Percentiles rank a stretch among this genome's conserved stretches.
These are phyloP conservation scores for Alethe castanea DNA, from an alignment of 2,113 vertebrate species.

Conservation along the genomic window DNA sequence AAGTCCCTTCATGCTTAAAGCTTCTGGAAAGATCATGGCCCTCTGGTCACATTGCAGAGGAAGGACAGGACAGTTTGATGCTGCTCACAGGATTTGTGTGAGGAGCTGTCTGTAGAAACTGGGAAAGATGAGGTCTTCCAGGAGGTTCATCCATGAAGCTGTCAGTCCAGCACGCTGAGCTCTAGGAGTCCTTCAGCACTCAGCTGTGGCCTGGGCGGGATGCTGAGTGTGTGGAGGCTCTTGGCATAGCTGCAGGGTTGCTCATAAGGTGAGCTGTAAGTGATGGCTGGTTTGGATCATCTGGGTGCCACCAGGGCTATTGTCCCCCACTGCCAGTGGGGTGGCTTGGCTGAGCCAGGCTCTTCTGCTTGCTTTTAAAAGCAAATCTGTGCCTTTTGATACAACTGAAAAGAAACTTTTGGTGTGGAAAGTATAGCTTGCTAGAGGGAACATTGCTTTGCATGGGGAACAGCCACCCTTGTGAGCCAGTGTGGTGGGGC, in stretches of 20 bases:
- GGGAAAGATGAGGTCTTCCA: not conserved
- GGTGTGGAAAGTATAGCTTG: not conserved
- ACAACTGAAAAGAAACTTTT: not conserved
- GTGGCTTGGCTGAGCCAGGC: not conserved
- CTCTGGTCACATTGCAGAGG: not conserved
- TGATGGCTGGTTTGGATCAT: rapidly evolving
- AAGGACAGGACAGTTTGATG: not conserved
- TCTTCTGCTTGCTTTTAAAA: not conserved
- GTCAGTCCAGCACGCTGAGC: not conserved
- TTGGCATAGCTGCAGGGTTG: not conserved
- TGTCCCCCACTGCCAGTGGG: not conserved
- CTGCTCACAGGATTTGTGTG: rapidly evolving
- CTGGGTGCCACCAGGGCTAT: not conserved
- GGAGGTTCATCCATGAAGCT: not conserved
- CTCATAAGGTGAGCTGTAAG: rapidly evolving
- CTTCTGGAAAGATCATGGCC: not conserved
- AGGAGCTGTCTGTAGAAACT: not conserved
- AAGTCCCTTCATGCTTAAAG: not conserved
- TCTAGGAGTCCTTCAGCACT: not conserved
- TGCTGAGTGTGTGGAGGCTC: not conserved
- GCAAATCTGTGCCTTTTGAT: not conserved
- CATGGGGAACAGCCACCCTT: rapidly evolving
- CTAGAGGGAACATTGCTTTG: rapidly evolving
- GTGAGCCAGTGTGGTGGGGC: not conserved
- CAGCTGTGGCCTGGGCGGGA: not conserved